Conservation (phyloP, 2,113 vertebrate species). For the Dryoscopus gambensis region DNA sequence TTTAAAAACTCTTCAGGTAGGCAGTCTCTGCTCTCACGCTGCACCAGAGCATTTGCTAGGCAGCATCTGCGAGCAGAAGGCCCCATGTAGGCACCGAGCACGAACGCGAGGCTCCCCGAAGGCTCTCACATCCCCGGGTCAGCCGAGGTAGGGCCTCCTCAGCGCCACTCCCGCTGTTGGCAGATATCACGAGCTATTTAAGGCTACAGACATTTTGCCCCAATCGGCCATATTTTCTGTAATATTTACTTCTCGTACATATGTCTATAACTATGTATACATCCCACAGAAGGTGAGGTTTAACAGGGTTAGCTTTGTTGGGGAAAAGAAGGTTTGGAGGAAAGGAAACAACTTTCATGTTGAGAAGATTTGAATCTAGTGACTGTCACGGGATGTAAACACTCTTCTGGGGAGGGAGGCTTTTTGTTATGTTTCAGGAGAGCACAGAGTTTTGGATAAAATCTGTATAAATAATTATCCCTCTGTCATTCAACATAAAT, state of each 20-base stretch:
- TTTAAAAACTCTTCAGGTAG: neutral
- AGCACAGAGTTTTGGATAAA: slow-evolving; percentile 50
- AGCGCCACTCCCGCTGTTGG: neutral
- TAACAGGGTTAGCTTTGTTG: slow-evolving; percentile 67
- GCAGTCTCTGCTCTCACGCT: neutral
- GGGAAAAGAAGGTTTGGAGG: slow-evolving; percentile 59
- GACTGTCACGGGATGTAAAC: slow-evolving; percentile 59
- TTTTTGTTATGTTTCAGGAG: slow-evolving; percentile 54
- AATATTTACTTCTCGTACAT: slow-evolving; percentile 57
- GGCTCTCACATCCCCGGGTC: neutral
- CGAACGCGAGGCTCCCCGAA: neutral
- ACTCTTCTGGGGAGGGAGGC: slow-evolving; percentile 29
- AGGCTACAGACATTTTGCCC: slow-evolving; percentile 58
- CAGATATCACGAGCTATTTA: slow-evolving; percentile 24
- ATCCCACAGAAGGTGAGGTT: slow-evolving; percentile 67
- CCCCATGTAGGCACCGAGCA: neutral
- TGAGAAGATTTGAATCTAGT: slow-evolving; percentile 56
- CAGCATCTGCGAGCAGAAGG: neutral
- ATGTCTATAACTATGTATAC: slow-evolving; percentile 65
- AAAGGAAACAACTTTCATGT: slow-evolving; percentile 55
- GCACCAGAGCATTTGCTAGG: neutral
- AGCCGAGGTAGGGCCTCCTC: neutral
- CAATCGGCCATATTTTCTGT: neutral
- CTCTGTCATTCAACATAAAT: slow-evolving; percentile 56
- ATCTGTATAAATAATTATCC: slow-evolving; percentile 63